Evolutionary conservation across 2,797 vertebrate species (phyloP).

Genomic region (Valencia hispanica): DNA sequence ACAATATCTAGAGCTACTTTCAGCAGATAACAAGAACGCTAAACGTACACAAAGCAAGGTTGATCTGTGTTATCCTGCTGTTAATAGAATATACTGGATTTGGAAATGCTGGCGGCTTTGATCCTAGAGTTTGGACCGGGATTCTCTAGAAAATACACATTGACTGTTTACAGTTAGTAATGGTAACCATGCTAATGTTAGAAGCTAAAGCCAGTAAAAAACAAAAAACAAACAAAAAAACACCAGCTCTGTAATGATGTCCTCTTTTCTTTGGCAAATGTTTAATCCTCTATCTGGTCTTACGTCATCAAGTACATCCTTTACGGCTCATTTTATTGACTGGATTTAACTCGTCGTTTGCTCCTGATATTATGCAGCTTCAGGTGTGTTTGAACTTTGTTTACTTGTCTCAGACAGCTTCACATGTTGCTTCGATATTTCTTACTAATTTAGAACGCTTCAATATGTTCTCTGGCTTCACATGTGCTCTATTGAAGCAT

Average conservation of each 20-base stretch:
- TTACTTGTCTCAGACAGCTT: constrained; percentile 16
- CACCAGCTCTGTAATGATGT: too few relatives aligned
- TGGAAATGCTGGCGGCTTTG: not conserved
- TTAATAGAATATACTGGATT: not conserved
- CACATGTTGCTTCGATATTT: not conserved
- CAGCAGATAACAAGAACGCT: not conserved
- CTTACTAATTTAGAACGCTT: not conserved
- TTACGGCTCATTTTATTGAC: not conserved
- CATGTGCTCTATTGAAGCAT: not conserved
- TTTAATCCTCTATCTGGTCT: not conserved
- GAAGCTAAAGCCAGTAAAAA: not conserved
- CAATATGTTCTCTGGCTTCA: not conserved
- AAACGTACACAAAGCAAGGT: not conserved
- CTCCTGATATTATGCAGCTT: not conserved
- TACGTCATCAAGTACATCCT: not conserved
- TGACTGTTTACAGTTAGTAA: not conserved
- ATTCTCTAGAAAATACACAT: not conserved
- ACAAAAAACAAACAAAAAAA: too few relatives aligned
- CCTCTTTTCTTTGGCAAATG: not conserved
- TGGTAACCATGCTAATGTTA: not conserved
- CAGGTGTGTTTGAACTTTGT: constrained; percentile 14
- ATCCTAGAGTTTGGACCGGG: not conserved
- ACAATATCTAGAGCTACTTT: not conserved
- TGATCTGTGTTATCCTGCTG: not conserved
- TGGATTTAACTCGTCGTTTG: not conserved